phyloP scores from a whole-genome alignment of 2,113 vertebrate genomes.

The Fulmarus glacialis region DNA sequence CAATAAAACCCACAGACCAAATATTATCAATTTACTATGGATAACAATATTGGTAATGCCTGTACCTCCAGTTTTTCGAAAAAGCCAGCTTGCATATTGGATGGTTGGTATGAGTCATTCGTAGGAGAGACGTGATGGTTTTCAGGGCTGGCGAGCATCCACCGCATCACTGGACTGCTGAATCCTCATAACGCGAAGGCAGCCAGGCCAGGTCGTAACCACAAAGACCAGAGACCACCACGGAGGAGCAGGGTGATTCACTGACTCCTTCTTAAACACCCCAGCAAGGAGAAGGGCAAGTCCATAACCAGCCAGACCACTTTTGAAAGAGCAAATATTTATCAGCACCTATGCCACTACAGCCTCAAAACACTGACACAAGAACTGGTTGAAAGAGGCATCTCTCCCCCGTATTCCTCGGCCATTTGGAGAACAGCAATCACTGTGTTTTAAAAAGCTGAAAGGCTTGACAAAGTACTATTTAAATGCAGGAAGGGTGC shows the following conservation, averaged over 20 bases:
- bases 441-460: neutral
- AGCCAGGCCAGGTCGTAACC: neutral
- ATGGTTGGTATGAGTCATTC: neutral
- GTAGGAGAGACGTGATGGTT: neutral
- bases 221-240: neutral
- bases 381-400: neutral
- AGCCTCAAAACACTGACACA: neutral
- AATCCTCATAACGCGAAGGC: fast-evolving
- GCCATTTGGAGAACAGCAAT: neutral
- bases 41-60: neutral
- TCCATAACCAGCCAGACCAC: neutral
- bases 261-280: neutral
- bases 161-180: neutral
- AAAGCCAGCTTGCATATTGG: neutral
- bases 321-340: neutral
- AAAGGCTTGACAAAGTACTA: neutral
- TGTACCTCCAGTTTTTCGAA: neutral
- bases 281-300: neutral
- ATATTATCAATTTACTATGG: neutral
- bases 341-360: neutral
- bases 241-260: neutral
- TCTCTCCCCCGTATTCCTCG: neutral
- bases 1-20: neutral
- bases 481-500: neutral
- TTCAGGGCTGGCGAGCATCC: neutral